Base-by-base conservation (phyloP, 2,113 vertebrate genomes). In the Ailurus styani region DNA sequence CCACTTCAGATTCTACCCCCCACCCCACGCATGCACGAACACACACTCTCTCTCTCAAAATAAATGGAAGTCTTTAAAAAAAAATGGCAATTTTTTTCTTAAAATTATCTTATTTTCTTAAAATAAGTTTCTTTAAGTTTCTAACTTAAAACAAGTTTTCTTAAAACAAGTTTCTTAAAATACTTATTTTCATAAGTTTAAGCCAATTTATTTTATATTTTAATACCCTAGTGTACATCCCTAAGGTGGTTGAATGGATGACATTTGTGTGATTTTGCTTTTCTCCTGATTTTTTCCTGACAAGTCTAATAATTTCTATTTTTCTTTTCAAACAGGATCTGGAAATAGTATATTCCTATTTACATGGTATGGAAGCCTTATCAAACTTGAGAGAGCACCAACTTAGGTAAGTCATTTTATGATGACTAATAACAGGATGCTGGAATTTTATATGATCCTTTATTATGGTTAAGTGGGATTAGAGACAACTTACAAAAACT, bases 331-430 rank as follows among this genome's bases (percentile, higher is more conserved):
- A 86, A 98, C 98, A 99, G 99, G 99, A 99, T 98, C 98, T 99
- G 99, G 99, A 99, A 98, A 99, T 99, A 21, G 99, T 99, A 21
- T 99, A 99, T 98, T 99, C 99, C 0, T 99, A 99, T 97, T 99
- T 99, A 86, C 99, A 99, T 66, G 99, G 99, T 37, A 99, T 99
- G 99, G 99, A 99, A 98, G 99, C 99, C 40, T 98, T 99, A 96
- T 99, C 99, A 87, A 99, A 99, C 98, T 99, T 99, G 93, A 98
- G 99, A 77, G 99, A 99, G 78, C 99, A 99, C 98, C 99, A 99
- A 97, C 99, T 99, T 92, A 99, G 99, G 99, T 99, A 98, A 98
- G 98, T 60, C 40, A 40, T 66, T 98, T 79, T 86, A 86, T 55
- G 3, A 12, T 78, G 86, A 84, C 37, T 82, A 40, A 42, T 31